Base-by-base conservation (phyloP, 2,888 invertebrate species). In the Dolichomitus sp. region DNA sequence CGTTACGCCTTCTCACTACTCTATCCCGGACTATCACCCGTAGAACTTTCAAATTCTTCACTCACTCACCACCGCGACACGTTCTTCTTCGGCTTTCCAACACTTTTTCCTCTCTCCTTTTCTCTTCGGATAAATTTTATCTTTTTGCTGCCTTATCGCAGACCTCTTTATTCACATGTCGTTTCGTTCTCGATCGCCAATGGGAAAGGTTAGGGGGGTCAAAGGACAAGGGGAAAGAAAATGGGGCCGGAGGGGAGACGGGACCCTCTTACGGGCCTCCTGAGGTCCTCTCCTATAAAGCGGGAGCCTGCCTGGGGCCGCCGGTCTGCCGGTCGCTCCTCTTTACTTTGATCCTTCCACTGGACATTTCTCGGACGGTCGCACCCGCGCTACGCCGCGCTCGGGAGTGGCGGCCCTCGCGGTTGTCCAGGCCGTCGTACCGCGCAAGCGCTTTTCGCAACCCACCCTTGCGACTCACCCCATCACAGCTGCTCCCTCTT, bases 301-400 rank as follows among this genome's bases (percentile, higher is more conserved):
- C 95, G 93, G 96, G 94, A 94, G 95, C 95, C 94, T 95, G 94
- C 93, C 95, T 94, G 93, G 94, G 95, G 95, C 94, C 93, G 94
- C 94, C 94, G 89, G 88, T 88, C 88, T 90, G 91, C 94, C 95
- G 94, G 94, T 95, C 95, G 94, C 95, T 95, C 93, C 92, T 93
- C 94, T 93, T 94, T 93, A 92, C 92, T 93, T 94, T 94, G 93
- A 94, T 94, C 94, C 94, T 94, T 93, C 93, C 94, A 93, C 92
- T 93, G 91, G 90, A 91, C 91, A 90, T 92, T 90, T 91, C 93
- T 94, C 94, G 93, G 94, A 92, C 89, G 92, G 89, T 90, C 88
- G 91, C 93, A 94, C 92, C 94, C 95, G 95, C 89, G 90, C 90
- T 93, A 93, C 91, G 89, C 91, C 92, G 93, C 92, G 93, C 92